Conservation (phyloP, 2,113 vertebrate genomes). For the Zosterops lateralis region DNA sequence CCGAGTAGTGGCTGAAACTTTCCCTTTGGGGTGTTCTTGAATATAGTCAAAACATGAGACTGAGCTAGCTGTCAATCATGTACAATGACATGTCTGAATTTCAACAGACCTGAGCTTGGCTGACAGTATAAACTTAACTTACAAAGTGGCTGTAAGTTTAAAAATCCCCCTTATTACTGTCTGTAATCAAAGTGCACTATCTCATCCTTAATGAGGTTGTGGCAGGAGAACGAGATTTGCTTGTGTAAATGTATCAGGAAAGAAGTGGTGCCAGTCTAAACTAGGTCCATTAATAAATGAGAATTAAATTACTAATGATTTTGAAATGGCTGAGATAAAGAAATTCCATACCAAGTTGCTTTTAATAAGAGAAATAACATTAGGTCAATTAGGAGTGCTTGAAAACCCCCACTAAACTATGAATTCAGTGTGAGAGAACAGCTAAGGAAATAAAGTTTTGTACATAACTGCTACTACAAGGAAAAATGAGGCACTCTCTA, state of each 20-base stretch:
- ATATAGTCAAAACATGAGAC: background rate
- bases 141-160: background rate
- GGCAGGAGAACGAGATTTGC: background rate
- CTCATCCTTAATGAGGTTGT: slow-evolving; percentile 6
- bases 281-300: slow-evolving; percentile 42
- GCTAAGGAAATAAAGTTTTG: background rate
- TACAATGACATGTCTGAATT: background rate
- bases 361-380: slow-evolving; percentile 6
- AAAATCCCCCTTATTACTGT: background rate
- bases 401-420: background rate
- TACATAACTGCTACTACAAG: background rate
- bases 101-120: background rate
- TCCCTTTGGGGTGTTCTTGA: background rate
- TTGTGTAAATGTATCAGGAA: background rate
- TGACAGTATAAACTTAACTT: background rate
- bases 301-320: slow-evolving; percentile 43
- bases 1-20: background rate
- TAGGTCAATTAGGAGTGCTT: background rate
- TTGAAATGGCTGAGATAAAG: slow-evolving; percentile 39
- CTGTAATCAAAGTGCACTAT: background rate
- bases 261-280: slow-evolving; percentile 7
- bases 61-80: background rate
- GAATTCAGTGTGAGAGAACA: background rate
- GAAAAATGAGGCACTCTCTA: background rate
- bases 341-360: background rate